These are phyloP conservation scores for Sinohyriopsis cumingii DNA, from an alignment of 2,888 invertebrate genomes.

Conservation along the genomic window DNA sequence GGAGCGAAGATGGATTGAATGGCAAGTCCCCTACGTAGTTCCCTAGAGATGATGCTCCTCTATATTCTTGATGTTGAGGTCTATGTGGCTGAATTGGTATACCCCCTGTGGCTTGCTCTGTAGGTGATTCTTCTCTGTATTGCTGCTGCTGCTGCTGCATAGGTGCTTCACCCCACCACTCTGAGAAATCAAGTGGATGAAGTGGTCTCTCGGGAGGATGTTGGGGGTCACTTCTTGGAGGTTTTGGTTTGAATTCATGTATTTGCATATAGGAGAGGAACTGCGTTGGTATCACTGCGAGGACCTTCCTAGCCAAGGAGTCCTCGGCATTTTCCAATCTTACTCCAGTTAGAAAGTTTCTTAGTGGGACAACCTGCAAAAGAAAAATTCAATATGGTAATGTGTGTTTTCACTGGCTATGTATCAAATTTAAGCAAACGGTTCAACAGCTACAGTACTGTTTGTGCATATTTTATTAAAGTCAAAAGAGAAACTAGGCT, in stretches of 20 bases:
- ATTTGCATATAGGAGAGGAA: slow-evolving; percentile 74
- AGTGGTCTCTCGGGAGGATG: neutral
- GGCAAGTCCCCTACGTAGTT: too few relatives aligned
- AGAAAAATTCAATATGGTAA: neutral
- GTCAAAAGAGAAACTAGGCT: too few relatives aligned
- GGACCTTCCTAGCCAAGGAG: slow-evolving; percentile 75
- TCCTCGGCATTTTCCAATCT: slow-evolving; percentile 55
- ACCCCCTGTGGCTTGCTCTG: slow-evolving; percentile 2
- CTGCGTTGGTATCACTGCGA: slow-evolving; percentile 71
- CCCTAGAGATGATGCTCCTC: too few relatives aligned
- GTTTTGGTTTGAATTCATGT: slow-evolving; percentile 52
- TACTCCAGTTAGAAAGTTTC: slow-evolving; percentile 60
- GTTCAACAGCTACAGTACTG: neutral
- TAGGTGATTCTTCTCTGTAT: neutral
- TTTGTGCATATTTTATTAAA: too few relatives aligned
- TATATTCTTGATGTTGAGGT: neutral
- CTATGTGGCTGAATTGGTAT: neutral
- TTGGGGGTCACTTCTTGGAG: slow-evolving; percentile 11
- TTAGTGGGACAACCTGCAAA: slow-evolving; percentile 59
- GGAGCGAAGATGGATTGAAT: too few relatives aligned
- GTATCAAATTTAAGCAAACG: neutral
- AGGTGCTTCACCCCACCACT: neutral
- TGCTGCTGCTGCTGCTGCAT: too few relatives aligned
- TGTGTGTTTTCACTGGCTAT: neutral
- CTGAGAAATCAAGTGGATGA: neutral